Evolutionary conservation across 2,888 invertebrate species (phyloP).

Genomic region (Steinernema hermaphroditum): DNA sequence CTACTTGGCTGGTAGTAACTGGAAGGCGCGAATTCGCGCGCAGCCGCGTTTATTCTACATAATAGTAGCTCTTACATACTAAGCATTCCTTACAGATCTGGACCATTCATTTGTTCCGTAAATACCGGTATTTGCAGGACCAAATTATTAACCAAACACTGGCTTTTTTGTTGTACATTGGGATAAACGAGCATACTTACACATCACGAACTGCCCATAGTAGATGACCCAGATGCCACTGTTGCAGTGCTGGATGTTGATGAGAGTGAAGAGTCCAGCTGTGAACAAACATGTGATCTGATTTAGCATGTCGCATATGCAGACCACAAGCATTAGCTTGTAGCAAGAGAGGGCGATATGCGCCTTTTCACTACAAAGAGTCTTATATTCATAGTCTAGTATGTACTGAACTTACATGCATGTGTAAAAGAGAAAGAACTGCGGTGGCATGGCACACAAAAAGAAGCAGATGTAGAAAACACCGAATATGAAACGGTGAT

Average conservation of each 20-base stretch:
- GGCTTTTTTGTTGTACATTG: too few species aligned
- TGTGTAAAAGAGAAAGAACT: constrained; percentile 19
- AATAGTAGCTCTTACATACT: too few species aligned
- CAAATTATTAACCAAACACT: too few species aligned
- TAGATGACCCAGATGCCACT: neutral
- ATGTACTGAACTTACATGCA: neutral
- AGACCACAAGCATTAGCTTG: constrained; percentile 17
- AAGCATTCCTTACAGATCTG: too few species aligned
- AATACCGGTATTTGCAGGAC: too few species aligned
- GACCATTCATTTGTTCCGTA: too few species aligned
- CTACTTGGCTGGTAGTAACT: too few species aligned
- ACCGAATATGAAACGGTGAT: neutral
- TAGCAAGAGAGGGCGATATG: constrained; percentile 1
- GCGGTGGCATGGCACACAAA: neutral
- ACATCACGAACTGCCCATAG: constrained; percentile 21
- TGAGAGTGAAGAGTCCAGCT: constrained; percentile 1
- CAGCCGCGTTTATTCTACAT: too few species aligned
- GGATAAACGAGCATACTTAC: too few species aligned
- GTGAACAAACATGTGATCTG: neutral
- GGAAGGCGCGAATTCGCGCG: too few species aligned
- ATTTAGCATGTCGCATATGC: constrained; percentile 11
- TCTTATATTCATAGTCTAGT: neutral
- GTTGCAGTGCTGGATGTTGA: constrained; percentile 15
- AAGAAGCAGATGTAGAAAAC: constrained; percentile 7
- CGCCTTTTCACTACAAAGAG: neutral